Percentiles rank a stretch among this genome's conserved stretches.
Evolutionary conservation across 2,888 invertebrate species (phyloP).

Genomic region (Blastobasis lacticolella): DNA sequence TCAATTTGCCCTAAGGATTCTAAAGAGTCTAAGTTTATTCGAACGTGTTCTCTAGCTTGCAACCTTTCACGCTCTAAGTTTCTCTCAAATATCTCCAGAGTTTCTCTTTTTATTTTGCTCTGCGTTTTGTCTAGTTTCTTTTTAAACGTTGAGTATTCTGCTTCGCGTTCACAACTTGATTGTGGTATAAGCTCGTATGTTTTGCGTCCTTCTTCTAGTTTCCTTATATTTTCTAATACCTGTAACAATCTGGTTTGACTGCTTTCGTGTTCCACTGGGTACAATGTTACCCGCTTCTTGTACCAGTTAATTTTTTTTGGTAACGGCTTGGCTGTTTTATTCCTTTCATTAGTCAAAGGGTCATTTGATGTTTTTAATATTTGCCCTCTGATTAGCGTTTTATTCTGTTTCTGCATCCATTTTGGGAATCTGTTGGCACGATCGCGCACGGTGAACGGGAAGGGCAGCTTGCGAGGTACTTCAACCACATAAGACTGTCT

Average conservation of each 20-base stretch:
- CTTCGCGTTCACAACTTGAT: constrained; percentile 11
- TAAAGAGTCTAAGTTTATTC: no score
- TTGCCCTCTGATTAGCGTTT: not conserved
- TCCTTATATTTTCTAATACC: not conserved
- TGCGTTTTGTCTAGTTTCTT: constrained; percentile 7
- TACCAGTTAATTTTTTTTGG: constrained; percentile 23
- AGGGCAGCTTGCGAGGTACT: constrained; percentile 21
- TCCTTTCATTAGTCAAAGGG: no score
- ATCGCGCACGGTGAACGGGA: constrained; percentile 21
- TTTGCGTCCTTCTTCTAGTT: constrained; percentile 7
- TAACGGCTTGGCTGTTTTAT: no score
- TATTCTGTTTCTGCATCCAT: constrained; percentile 8
- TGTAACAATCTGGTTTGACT: constrained; percentile 8
- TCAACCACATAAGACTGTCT: constrained; percentile 29
- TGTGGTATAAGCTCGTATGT: constrained; percentile 12
- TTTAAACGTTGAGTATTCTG: constrained; percentile 7
- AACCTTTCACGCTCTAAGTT: constrained; percentile 3
- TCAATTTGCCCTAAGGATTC: no score
- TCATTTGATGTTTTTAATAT: constrained; percentile 5
- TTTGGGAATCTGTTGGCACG: constrained; percentile 15
- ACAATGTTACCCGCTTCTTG: constrained; percentile 19
- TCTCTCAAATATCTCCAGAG: constrained; percentile 7
- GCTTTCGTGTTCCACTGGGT: constrained; percentile 11
- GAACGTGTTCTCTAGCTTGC: no score
- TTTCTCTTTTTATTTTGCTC: constrained; percentile 1